phyloP scores from a whole-genome alignment of 2,888 invertebrate species.

The Pristionchus exspectatus region DNA sequence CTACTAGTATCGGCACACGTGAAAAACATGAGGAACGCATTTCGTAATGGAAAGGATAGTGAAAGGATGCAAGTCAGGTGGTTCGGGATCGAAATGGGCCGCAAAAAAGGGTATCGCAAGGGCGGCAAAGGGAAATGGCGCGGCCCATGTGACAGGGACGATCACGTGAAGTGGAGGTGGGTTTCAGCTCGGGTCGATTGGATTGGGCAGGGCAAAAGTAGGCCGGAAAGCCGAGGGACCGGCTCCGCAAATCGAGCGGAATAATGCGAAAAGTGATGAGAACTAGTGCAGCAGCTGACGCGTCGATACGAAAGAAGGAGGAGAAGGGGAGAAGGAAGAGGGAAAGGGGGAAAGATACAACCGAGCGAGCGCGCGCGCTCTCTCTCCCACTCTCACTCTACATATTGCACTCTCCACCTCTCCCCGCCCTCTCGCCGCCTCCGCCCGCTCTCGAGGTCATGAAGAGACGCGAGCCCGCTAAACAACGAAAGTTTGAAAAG shows the following conservation, averaged over 20 bases:
- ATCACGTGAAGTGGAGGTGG: slow-evolving; percentile 15
- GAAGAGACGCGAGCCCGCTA: background rate
- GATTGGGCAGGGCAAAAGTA: background rate
- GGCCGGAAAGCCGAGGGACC: background rate
- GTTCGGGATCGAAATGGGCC: background rate
- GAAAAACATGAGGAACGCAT: background rate
- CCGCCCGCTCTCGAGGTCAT: slow-evolving; percentile 2
- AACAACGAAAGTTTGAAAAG: background rate
- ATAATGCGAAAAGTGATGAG: slow-evolving; percentile 35
- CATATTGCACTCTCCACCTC: background rate
- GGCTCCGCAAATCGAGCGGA: slow-evolving; percentile 14
- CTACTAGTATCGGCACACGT: background rate
- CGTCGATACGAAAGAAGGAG: background rate
- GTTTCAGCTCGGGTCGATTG: background rate
- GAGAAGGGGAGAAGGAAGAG: background rate
- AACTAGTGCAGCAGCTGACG: slow-evolving; percentile 47
- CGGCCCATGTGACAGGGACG: background rate
- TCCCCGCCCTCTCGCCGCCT: background rate
- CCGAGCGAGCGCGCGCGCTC: slow-evolving; percentile 7
- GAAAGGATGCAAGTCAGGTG: slow-evolving; percentile 4
- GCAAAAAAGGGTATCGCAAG: background rate
- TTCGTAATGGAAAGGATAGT: slow-evolving; percentile 14
- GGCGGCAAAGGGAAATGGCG: background rate
- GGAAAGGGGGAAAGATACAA: background rate
- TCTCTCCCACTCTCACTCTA: background rate